Conservation (phyloP, 2,113 vertebrate species). For the Lophotis ruficrista region DNA sequence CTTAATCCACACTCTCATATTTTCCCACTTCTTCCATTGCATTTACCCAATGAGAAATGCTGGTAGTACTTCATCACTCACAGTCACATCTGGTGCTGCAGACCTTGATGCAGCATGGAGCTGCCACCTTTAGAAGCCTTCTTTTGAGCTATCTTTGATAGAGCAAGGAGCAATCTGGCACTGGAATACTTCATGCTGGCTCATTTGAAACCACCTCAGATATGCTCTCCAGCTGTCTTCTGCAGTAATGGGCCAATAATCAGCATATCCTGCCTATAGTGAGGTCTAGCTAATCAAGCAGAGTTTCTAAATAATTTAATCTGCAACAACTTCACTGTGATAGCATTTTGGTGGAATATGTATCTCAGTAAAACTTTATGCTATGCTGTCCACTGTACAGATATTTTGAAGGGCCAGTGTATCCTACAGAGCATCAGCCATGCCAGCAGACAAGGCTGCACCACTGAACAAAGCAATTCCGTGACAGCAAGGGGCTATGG, state of each 20-base stretch:
- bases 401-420: background rate
- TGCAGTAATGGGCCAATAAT: background rate
- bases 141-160: background rate
- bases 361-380: background rate
- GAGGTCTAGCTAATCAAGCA: background rate
- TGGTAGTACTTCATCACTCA: background rate
- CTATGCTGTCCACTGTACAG: background rate
- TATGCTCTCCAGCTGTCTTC: background rate
- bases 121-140: background rate
- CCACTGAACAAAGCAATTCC: background rate
- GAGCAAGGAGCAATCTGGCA: background rate
- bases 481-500: background rate
- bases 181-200: background rate
- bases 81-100: background rate
- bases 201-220: background rate
- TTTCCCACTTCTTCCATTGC: background rate
- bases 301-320: background rate
- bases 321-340: background rate
- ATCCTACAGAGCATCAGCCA: background rate
- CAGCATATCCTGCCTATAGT: background rate
- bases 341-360: background rate
- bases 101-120: background rate
- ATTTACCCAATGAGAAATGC: background rate
- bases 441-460: background rate
- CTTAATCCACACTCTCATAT: background rate